A percentile compares a stretch with the other conserved stretches of the same genome.
phyloP scores from a whole-genome alignment of 1,140 invertebrate genomes.

The Amphibalanus amphitrite region DNA sequence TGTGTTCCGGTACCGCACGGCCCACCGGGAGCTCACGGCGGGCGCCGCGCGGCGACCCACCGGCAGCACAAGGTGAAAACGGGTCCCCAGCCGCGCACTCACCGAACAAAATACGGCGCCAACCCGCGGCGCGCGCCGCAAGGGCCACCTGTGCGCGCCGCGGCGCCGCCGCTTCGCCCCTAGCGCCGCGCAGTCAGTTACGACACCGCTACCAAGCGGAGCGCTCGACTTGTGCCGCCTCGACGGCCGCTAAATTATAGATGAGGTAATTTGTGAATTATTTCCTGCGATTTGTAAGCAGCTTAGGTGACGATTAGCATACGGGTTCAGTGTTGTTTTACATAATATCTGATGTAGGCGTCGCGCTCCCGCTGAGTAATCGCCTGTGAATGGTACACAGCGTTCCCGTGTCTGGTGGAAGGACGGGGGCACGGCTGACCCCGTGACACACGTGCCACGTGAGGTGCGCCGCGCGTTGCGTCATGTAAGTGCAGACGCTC shows the following conservation, averaged over 20 bases:
- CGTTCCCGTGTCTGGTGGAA: no score
- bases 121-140: background rate
- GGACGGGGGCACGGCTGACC: no score
- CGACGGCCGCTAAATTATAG: background rate
- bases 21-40: no score
- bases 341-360: background rate
- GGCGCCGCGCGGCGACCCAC: no score
- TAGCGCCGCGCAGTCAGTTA: background rate
- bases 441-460: no score
- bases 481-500: no score
- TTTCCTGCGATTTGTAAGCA: background rate
- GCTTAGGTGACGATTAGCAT: background rate
- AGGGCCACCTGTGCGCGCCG: background rate
- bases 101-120: background rate
- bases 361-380: background rate
- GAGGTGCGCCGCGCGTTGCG: no score
- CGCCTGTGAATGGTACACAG: background rate
- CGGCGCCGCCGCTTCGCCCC: background rate
- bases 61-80: background rate
- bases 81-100: background rate
- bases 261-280: conserved; percentile 2
- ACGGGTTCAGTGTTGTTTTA: background rate
- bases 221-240: background rate
- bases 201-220: background rate
- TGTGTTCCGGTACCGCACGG: background rate